Conservation (phyloP, 2,888 invertebrate genomes). For the Drosophila ochracea region DNA sequence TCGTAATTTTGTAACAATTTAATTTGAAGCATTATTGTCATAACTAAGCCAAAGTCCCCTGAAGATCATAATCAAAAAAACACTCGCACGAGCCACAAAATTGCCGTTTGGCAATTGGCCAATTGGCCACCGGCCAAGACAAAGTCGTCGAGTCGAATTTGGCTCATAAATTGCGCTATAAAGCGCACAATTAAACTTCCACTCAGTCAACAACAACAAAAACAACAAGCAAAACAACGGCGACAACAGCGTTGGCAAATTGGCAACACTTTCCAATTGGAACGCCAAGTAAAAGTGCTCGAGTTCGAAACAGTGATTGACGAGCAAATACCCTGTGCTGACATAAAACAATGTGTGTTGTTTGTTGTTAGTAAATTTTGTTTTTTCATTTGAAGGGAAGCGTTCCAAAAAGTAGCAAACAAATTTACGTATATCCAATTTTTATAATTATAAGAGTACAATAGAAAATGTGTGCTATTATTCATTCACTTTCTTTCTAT, state of each 20-base stretch:
- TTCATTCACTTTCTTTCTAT: no score
- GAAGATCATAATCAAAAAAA: constrained; percentile 71
- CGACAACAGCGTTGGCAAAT: constrained; percentile 67
- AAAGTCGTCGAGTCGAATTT: neutral
- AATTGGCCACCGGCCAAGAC: constrained; percentile 23
- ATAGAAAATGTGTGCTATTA: no score
- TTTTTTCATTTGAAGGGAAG: no score
- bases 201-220: constrained; percentile 52
- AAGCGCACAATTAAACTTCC: constrained; percentile 78
- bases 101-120: constrained; percentile 53
- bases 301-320: neutral
- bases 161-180: constrained; percentile 76
- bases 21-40: constrained; percentile 72
- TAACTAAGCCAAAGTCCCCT: constrained; percentile 55
- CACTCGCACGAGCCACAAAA: constrained; percentile 54
- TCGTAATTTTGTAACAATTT: constrained; percentile 74
- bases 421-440: no score
- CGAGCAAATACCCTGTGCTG: constrained; percentile 18
- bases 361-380: no score
- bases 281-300: constrained; percentile 60
- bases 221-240: constrained; percentile 17
- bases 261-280: constrained; percentile 79
- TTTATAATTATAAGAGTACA: no score
- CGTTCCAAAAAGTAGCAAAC: neutral
- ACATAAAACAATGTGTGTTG: neutral